Conservation (phyloP, 2,888 invertebrate species). For the Pemphredon lugubris region DNA sequence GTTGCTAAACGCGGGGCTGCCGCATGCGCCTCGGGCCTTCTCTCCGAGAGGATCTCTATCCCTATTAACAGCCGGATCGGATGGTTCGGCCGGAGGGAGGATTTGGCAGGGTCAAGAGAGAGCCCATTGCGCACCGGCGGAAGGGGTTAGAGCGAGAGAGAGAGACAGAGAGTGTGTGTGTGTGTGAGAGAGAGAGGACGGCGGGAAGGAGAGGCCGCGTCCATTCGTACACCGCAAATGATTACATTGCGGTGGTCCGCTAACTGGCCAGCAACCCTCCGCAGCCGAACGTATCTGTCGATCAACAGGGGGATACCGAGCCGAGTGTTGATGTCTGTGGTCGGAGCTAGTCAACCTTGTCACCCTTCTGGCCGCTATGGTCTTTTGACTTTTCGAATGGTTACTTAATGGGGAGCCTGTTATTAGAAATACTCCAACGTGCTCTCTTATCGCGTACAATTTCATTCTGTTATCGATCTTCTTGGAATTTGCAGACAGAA, state of each 20-base stretch:
- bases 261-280: conserved; percentile 76
- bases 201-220: conserved; percentile 46
- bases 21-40: conserved; percentile 42
- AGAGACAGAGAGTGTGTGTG: conserved; percentile 12
- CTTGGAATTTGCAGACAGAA: no score
- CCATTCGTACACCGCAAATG: conserved; percentile 78
- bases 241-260: conserved; percentile 79
- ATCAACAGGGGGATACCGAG: conserved; percentile 68
- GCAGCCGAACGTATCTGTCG: conserved; percentile 63
- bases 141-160: conserved; percentile 11
- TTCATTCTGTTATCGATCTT: no score
- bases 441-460: no score
- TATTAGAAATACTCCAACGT: no score
- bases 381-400: conserved; percentile 41
- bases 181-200: conserved; percentile 19
- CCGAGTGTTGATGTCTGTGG: conserved; percentile 63
- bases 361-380: conserved; percentile 16
- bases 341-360: conserved; percentile 49
- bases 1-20: no score
- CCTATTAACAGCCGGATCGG: conserved; percentile 62
- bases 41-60: conserved; percentile 53
- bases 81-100: conserved; percentile 52
- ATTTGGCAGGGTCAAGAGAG: conserved; percentile 58
- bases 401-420: no score
- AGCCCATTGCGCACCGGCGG: conserved; percentile 13